A percentile compares a stretch with the other conserved stretches of the same genome.
phyloP scores from a whole-genome alignment of 2,113 vertebrate species.

The Toxotes chatareus region DNA sequence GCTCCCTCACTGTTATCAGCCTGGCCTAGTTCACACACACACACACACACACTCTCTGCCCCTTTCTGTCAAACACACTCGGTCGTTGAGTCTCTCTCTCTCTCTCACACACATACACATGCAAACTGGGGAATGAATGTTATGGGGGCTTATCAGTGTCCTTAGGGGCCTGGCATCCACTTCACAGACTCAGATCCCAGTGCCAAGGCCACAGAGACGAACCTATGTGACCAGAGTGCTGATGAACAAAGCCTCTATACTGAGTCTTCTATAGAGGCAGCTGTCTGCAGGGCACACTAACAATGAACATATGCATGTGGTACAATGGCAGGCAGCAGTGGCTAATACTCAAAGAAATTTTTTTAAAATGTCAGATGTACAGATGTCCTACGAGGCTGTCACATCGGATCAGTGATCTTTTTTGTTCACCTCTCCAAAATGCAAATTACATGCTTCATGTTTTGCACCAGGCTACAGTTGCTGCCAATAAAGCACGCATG shows the following conservation, averaged over 20 bases:
- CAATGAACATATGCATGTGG: constrained; percentile 44
- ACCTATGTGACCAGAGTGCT: constrained; percentile 73
- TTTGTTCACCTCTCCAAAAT: not conserved
- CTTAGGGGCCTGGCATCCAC: constrained; percentile 77
- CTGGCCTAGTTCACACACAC: constrained; percentile 74
- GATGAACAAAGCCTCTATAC: constrained; percentile 67
- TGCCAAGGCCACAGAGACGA: constrained; percentile 72
- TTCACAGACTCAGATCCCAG: constrained; percentile 76
- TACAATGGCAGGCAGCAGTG: constrained; percentile 30
- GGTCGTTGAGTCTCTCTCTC: constrained; percentile 20
- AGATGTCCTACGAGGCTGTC: constrained; percentile 7
- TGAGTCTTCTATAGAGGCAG: constrained; percentile 40
- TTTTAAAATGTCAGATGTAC: constrained; percentile 8
- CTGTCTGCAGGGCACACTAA: constrained; percentile 52
- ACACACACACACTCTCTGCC: constrained; percentile 52
- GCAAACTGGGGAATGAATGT: constrained; percentile 71
- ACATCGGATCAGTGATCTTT: not conserved
- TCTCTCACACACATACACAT: constrained; percentile 27
- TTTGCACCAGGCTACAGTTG: not conserved
- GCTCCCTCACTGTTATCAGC: constrained; percentile 77
- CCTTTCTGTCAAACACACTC: constrained; percentile 66
- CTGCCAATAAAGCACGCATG: not conserved
- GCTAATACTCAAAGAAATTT: constrained; percentile 16
- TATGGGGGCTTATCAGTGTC: constrained; percentile 78
- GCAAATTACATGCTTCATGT: not conserved